Evolutionary conservation across 2,888 invertebrate genomes (phyloP).

Genomic region (Drosophila subsilvestris): DNA sequence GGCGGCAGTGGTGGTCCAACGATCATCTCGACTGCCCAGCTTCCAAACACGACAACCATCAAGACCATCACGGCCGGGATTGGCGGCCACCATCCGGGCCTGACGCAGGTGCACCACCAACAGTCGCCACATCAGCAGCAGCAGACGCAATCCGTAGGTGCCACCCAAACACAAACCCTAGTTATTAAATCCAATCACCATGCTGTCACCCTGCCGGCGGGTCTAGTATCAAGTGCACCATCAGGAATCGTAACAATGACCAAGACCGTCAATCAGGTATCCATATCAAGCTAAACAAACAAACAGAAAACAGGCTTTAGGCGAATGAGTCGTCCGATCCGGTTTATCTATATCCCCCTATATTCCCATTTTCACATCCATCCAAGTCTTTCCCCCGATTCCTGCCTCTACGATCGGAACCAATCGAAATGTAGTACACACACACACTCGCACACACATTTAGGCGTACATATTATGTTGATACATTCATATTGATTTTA

Average conservation of each 20-base stretch:
- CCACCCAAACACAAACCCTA: constrained; percentile 84
- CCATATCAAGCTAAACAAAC: constrained; percentile 56
- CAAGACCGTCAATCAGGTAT: constrained; percentile 85
- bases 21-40: constrained; percentile 84
- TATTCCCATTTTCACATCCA: constrained; percentile 14
- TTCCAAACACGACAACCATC: constrained; percentile 84
- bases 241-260: constrained; percentile 88
- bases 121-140: constrained; percentile 72
- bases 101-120: constrained; percentile 59
- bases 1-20: constrained; percentile 69
- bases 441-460: constrained; percentile 8
- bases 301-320: constrained; percentile 32
- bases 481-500: background rate
- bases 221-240: constrained; percentile 86
- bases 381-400: constrained; percentile 7
- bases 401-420: background rate
- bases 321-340: constrained; percentile 35
- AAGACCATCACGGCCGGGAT: constrained; percentile 82
- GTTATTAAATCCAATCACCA: constrained; percentile 84
- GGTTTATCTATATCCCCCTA: constrained; percentile 9
- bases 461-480: constrained; percentile 20
- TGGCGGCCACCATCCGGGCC: constrained; percentile 76
- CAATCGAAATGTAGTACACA: constrained; percentile 29
- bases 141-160: constrained; percentile 83
- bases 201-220: constrained; percentile 85